phyloP scores from a whole-genome alignment of 2,888 invertebrate species.

The Odiellus spinosus region DNA sequence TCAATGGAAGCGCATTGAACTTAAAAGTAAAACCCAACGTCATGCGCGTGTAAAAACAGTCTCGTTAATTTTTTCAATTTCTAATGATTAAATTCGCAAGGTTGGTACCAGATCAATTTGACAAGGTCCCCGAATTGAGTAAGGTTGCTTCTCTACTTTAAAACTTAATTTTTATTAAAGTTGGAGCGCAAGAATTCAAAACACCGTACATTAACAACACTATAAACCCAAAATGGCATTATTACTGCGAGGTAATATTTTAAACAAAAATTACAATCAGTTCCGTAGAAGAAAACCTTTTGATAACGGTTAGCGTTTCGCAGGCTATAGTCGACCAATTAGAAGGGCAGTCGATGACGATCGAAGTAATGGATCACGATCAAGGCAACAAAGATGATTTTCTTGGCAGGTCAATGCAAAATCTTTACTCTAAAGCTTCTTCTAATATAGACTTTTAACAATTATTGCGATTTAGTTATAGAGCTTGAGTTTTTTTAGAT shows the following conservation, averaged over 20 bases:
- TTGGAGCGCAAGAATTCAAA: slow-evolving; percentile 84
- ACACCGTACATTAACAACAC: slow-evolving; percentile 87
- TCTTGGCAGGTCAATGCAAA: slow-evolving; percentile 58
- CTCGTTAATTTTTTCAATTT: too few species aligned
- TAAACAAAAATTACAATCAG: too few species aligned
- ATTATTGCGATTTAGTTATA: neutral
- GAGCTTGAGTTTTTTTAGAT: neutral
- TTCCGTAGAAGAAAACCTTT: too few species aligned
- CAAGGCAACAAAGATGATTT: slow-evolving; percentile 76
- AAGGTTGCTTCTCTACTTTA: too few species aligned
- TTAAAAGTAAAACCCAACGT: too few species aligned
- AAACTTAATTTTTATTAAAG: too few species aligned
- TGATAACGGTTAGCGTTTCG: too few species aligned
- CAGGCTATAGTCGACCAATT: slow-evolving; percentile 31
- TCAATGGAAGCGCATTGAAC: too few species aligned
- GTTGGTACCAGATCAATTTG: too few species aligned
- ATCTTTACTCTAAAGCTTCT: neutral
- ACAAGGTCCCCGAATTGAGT: too few species aligned
- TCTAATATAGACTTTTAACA: neutral
- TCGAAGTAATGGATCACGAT: slow-evolving; percentile 51
- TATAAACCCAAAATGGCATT: slow-evolving; percentile 93
- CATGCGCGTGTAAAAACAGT: too few species aligned
- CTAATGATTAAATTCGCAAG: too few species aligned
- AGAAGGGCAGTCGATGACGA: slow-evolving; percentile 27
- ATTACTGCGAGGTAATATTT: slow-evolving; percentile 77